Conservation (phyloP, 1,140 invertebrate species). For the Solen grandis region DNA sequence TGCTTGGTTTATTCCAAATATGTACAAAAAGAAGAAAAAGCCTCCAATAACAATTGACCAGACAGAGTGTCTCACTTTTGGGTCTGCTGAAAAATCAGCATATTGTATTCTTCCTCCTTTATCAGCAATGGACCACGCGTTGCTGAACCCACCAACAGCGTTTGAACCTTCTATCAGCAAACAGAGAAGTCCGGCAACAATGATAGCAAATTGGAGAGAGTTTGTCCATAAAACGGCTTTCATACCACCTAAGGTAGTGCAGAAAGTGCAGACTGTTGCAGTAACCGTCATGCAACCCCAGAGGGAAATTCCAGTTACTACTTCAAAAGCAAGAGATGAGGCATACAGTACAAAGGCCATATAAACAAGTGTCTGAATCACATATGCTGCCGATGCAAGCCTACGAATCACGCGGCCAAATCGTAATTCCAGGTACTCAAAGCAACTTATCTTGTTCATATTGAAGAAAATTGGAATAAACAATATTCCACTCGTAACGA, state of each 20-base stretch:
- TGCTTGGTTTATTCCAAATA: constrained; percentile 95
- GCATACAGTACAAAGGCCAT: constrained; percentile 96
- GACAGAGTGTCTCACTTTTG: constrained; percentile 62
- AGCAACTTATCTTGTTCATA: constrained; percentile 71
- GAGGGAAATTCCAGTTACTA: constrained; percentile 69
- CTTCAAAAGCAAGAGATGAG: constrained; percentile 87
- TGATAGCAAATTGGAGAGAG: constrained; percentile 91
- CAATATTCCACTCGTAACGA: constrained; percentile 65
- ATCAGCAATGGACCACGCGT: too few species aligned
- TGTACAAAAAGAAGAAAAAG: constrained; percentile 92
- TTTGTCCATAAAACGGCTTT: constrained; percentile 95
- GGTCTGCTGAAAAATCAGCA: constrained; percentile 84
- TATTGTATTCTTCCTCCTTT: constrained; percentile 90
- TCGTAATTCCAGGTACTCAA: constrained; percentile 55
- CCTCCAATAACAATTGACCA: constrained; percentile 83
- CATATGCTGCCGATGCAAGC: constrained; percentile 7
- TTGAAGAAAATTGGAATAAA: constrained; percentile 79
- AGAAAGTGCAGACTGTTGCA: constrained; percentile 91
- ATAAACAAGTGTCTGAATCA: constrained; percentile 77
- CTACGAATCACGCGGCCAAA: constrained; percentile 14
- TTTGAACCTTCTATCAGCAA: constrained; percentile 87
- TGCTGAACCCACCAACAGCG: constrained; percentile 88
- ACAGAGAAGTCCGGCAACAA: constrained; percentile 90
- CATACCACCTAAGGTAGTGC: constrained; percentile 94
- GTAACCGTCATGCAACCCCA: constrained; percentile 89